A percentile compares a stretch with the other conserved stretches of the same genome.
Evolutionary conservation across 2,113 vertebrate species (phyloP).

Genomic region (Rhinogobius similis): DNA sequence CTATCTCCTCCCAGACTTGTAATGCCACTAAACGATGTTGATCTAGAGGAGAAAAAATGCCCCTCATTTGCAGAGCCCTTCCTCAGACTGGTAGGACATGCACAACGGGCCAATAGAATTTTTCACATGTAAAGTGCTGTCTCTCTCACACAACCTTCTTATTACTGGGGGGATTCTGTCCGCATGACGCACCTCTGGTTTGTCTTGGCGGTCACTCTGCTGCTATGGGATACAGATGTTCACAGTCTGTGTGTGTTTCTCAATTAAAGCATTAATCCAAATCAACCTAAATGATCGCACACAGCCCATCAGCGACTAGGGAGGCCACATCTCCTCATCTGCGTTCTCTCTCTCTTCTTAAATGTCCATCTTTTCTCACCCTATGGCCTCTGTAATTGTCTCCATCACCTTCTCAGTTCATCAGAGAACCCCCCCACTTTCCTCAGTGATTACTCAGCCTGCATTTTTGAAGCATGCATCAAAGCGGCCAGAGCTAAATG

Average conservation of each 20-base stretch:
- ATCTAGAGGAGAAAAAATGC: slow-evolving; percentile 1
- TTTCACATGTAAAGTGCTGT: slow-evolving; percentile 53
- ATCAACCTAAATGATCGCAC: slow-evolving; percentile 78
- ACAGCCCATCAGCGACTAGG: slow-evolving; percentile 56
- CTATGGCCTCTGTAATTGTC: slow-evolving; percentile 71
- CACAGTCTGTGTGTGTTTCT: slow-evolving; percentile 74
- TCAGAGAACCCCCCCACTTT: slow-evolving; percentile 52
- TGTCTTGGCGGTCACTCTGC: slow-evolving; percentile 72
- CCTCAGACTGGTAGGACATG: slow-evolving; percentile 47
- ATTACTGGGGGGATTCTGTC: slow-evolving; percentile 66
- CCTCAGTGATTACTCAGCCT: slow-evolving; percentile 67
- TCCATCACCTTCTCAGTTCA: slow-evolving; percentile 73
- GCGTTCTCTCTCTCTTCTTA: slow-evolving; percentile 48
- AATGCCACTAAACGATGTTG: background rate
- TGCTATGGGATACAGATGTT: slow-evolving; percentile 79
- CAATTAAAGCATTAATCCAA: slow-evolving; percentile 85
- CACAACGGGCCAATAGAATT: slow-evolving; percentile 15
- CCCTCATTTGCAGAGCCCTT: slow-evolving; percentile 32
- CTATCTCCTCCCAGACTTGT: background rate
- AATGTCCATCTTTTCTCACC: slow-evolving; percentile 68
- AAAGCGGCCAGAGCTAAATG: slow-evolving; percentile 76
- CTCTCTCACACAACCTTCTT: slow-evolving; percentile 46
- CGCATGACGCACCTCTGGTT: slow-evolving; percentile 70
- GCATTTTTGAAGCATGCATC: slow-evolving; percentile 74
- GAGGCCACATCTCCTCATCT: slow-evolving; percentile 52